Base-by-base conservation (phyloP, 2,888 invertebrate genomes). In the Fragum fragum region DNA sequence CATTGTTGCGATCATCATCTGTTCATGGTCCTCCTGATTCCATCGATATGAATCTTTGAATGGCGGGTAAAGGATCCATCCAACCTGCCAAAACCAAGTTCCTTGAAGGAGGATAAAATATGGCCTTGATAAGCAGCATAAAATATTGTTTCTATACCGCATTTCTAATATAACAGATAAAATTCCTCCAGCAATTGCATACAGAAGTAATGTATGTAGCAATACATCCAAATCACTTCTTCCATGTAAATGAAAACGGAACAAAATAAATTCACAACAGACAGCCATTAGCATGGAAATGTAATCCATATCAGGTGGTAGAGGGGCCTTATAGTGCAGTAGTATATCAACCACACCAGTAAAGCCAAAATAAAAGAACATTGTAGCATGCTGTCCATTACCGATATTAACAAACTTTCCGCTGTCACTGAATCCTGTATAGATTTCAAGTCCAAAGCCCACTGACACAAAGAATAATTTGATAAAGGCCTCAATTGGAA, bases 21-120 rank as follows among this genome's bases (percentile, higher is more conserved):
- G 89, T 2, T 91, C 91, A 86, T 95, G 95, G 87, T 91, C 87
- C 2, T 93, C 90, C 26, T 86, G 84, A 36, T 95, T 91, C 95
- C 95, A 95, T 18, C 63, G 81, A 32, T 73, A 73, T 0, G 91
- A 90, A 26, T 83, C 86, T 6, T 90, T 85, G 9, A 91, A 81
- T 5, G 95, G 95, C 42, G 95, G 94, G 89, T 95, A 95, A 28
- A 95, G 90, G 78, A 95, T 95, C 90, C 95, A 95, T 0, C 94
- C 95, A 14, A 95, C 94, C 81, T 95, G 95, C 90, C 93, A 95
- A 91, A 95, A 95, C 95, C 95, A 95, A 1, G 95, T 95, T n/a
- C 95, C 95, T 90, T 95, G 95, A 9, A 95, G 90, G n/a, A 95
- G 80, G 0, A 94, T 91, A 74, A 95, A 94, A 82, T 94, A 95